Evolutionary conservation across 2,797 vertebrate genomes (phyloP), one percentile per base, ranked within the genome.

Genomic region (Lacerta agilis): DNA sequence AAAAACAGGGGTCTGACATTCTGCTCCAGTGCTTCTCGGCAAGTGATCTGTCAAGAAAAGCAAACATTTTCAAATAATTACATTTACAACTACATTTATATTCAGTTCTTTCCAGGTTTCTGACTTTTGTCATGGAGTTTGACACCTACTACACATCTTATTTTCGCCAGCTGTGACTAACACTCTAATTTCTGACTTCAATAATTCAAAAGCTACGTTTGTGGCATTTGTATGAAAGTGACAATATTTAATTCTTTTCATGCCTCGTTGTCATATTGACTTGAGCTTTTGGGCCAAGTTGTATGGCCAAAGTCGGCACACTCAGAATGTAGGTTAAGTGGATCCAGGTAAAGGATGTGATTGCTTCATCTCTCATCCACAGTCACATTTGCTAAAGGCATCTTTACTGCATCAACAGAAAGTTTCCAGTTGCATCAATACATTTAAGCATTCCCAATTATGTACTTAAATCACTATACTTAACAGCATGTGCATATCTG

Each of bases 11-110:
- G 58, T 55, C 83, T 87, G 6, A 0, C 92, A 11, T 92, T 83
- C 29, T 67, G 1, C n/a, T 92, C 1, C 43, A 76, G 10, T 88
- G 90, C 61, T 8, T 92, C 20, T 85, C 79, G 82, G 61, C 9
- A 88, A 90, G 15, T 79, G 27, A 78, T 89, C 58, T 77, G 36
- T 90, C 76, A 92, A 0, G 82, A 20, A 92, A 93, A 88, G 27
- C 5, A 90, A 91, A 88, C 29, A 91, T 86, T 79, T 87, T 36
- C 45, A 77, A 18, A 0, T 91, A 87, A 84, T 79, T 85, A 9
- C 36, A 66, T 90, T 90, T 90, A 73, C 0, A 89, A 3, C 3
- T 45, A 6, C 43, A 89, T 77, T 86, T 89, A 3, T 85, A 92
- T 90, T 82, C 10, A 18, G 0, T 86, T 93, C 7, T n/a, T 85